Conservation (phyloP, 30 jellyfish, hydroid and myxozoan genomes). For the Chrysaora quinquecirrha region DNA sequence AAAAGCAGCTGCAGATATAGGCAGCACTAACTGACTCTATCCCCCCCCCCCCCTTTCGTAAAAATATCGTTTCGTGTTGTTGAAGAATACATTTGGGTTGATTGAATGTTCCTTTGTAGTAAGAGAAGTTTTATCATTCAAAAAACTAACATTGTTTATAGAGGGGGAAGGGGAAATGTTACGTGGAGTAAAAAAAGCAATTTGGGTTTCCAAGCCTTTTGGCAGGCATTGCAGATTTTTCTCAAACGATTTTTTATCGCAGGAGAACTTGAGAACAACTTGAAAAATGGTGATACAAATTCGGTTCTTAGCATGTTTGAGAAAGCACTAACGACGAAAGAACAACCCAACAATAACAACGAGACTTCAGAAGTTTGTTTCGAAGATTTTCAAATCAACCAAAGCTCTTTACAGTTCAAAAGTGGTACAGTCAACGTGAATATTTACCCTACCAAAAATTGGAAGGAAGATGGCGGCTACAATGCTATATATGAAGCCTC, state of each 20-base stretch:
- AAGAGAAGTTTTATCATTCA: no score
- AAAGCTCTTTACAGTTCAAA: conserved; percentile 31
- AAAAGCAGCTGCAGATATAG: no score
- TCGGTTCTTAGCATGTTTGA: conserved; percentile 19
- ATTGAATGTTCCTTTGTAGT: no score
- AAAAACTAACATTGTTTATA: no score
- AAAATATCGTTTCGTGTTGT: no score
- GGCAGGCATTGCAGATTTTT: no score
- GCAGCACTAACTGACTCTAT: no score
- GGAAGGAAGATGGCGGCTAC: conserved; percentile 38
- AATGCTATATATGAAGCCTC: conserved; percentile 62
- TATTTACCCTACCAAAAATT: conserved; percentile 59
- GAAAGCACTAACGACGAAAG: conserved; percentile 2
- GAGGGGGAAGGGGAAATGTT: no score
- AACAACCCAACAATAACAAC: not conserved
- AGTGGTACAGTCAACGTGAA: not conserved
- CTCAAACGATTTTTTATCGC: not conserved
- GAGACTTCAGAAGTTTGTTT: not conserved
- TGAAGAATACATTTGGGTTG: no score
- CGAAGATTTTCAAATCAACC: conserved; percentile 14
- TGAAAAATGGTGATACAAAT: conserved; percentile 45
- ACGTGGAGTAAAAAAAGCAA: no score
- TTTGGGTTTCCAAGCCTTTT: no score
- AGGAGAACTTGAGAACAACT: conserved; percentile 46
- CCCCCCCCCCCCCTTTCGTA: no score